Percentiles rank a stretch among this genome's conserved stretches.
Evolutionary conservation across 2,888 invertebrate genomes (phyloP).

Genomic region (Eristalis arbustorum): DNA sequence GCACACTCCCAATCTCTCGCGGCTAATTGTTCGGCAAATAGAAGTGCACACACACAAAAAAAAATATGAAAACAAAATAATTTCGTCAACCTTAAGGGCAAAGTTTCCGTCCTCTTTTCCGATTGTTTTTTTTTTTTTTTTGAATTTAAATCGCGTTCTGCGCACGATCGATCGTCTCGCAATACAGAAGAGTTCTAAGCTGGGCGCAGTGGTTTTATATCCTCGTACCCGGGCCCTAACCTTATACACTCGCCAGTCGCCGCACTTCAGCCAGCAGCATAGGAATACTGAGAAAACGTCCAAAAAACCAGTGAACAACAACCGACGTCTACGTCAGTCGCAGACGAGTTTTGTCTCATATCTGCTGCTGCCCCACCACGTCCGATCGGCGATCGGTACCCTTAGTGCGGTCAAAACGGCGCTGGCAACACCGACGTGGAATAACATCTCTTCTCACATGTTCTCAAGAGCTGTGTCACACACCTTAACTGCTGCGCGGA

Average conservation of each 20-base stretch:
- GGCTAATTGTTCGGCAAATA: not conserved
- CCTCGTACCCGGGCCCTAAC: conserved; percentile 58
- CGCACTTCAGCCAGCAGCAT: not conserved
- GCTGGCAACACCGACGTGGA: conserved; percentile 39
- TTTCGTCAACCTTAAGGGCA: not conserved
- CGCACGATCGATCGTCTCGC: conserved; percentile 62
- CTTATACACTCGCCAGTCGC: conserved; percentile 4
- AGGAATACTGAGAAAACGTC: conserved; percentile 43
- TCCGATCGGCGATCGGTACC: conserved; percentile 10
- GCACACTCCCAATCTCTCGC: conserved; percentile 23
- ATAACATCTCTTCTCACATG: conserved; percentile 53
- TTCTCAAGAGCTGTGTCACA: conserved; percentile 28
- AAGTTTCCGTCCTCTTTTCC: no score
- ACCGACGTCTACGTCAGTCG: conserved; percentile 23
- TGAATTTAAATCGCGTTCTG: conserved; percentile 47
- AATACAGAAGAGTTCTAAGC: conserved; percentile 67
- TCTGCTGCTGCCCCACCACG: not conserved
- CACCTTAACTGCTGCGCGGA: not conserved
- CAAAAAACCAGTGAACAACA: conserved; percentile 24
- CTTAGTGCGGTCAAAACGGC: not conserved
- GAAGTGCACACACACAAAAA: not conserved
- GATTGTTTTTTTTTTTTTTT: not conserved
- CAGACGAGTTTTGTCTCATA: conserved; percentile 7
- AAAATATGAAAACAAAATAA: not conserved
- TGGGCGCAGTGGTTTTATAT: conserved; percentile 59